Evolutionary conservation across 2,797 vertebrate species (phyloP).

Genomic region (Acanthornis magna): DNA sequence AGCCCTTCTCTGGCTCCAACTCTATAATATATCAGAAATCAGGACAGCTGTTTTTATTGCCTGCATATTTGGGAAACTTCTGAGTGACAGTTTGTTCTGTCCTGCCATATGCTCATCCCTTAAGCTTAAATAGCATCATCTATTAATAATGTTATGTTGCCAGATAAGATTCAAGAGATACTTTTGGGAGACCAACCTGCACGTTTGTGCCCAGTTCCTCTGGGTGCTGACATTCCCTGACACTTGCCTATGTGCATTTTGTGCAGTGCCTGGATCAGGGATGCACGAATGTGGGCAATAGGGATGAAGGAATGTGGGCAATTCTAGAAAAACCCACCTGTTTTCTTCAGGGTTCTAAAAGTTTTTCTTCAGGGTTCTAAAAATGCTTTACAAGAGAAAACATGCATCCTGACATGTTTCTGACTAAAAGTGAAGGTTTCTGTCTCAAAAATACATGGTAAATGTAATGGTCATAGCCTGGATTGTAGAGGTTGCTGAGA

Average conservation of each 20-base stretch:
- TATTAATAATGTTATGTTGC: not conserved
- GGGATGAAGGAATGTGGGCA: not conserved
- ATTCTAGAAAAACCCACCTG: not conserved
- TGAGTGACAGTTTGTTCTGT: not conserved
- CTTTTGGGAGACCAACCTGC: not conserved
- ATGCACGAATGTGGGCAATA: not conserved
- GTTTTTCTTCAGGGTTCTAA: not conserved
- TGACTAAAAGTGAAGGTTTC: not conserved
- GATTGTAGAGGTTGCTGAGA: not conserved
- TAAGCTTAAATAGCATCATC: not conserved
- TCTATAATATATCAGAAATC: not conserved
- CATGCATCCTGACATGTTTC: not conserved
- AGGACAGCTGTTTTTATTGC: not conserved
- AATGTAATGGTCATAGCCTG: not conserved
- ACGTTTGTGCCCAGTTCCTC: not conserved
- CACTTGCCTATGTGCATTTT: not conserved
- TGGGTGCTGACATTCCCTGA: not conserved
- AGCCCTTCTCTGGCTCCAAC: not conserved
- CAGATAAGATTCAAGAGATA: not conserved
- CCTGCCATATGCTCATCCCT: not conserved
- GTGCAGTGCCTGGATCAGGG: not conserved
- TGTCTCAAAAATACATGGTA: not conserved
- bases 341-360: not conserved
- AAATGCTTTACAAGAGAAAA: not conserved
- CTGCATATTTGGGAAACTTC: not conserved